phyloP scores from a whole-genome alignment of 2,888 invertebrate genomes.

The Iphiclides podalirius region DNA sequence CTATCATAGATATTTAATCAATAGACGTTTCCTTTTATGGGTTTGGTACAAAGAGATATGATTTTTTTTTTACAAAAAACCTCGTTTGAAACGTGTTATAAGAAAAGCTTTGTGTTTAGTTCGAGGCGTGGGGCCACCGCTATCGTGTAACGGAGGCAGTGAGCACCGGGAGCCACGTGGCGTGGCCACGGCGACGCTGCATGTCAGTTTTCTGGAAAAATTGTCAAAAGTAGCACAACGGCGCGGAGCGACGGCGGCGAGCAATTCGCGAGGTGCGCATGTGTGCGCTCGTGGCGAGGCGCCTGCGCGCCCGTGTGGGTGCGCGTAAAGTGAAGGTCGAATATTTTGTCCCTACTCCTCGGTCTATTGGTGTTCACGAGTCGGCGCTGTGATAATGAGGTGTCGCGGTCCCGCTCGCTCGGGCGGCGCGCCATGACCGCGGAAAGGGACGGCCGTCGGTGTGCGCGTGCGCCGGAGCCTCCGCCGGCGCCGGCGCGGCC shows the following conservation, averaged over 20 bases:
- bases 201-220: constrained; percentile 78
- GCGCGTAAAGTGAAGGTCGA: constrained; percentile 78
- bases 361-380: constrained; percentile 78
- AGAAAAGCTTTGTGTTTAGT: too few species aligned
- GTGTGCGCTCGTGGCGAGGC: constrained; percentile 44
- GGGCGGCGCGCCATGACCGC: constrained; percentile 34
- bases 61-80: not conserved
- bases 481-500: constrained; percentile 74
- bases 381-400: constrained; percentile 74
- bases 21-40: not conserved
- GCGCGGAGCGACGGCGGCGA: constrained; percentile 50
- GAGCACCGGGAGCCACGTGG: constrained; percentile 36
- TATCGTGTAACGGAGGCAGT: too few species aligned
- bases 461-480: constrained; percentile 73
- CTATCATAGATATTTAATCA: not conserved
- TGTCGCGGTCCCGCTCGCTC: constrained; percentile 66
- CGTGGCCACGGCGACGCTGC: constrained; percentile 63
- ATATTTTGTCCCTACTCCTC: constrained; percentile 78
- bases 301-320: constrained; percentile 61
- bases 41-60: not conserved
- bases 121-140: too few species aligned
- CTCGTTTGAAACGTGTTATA: too few species aligned
- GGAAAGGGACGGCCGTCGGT: constrained; percentile 63
- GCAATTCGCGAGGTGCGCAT: constrained; percentile 41
- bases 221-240: constrained; percentile 75